phyloP scores from a whole-genome alignment of 2,888 invertebrate species.

The Bombyx huttoni region DNA sequence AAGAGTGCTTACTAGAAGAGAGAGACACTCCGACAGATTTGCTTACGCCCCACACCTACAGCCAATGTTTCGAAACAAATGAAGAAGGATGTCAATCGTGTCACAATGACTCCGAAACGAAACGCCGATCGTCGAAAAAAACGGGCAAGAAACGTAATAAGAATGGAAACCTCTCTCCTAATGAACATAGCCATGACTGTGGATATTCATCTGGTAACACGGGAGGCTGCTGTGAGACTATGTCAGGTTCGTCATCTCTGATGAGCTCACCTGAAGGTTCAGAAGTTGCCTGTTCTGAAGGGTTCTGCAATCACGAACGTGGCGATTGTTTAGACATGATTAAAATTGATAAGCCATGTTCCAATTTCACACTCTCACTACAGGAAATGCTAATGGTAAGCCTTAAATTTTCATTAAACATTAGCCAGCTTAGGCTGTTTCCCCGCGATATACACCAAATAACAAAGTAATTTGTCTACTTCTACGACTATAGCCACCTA shows the following conservation, averaged over 20 bases:
- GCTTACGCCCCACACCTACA: slow-evolving; percentile 45
- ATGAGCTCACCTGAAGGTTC: slow-evolving; percentile 92
- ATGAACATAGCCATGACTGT: slow-evolving; percentile 84
- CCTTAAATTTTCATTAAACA: slow-evolving; percentile 4
- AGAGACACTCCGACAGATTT: slow-evolving; percentile 56
- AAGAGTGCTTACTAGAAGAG: slow-evolving; percentile 56
- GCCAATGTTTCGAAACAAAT: slow-evolving; percentile 36
- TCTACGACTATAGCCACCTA: too few relatives aligned
- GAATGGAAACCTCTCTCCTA: slow-evolving; percentile 74
- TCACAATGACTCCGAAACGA: slow-evolving; percentile 51
- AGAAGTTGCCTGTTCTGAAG: slow-evolving; percentile 90
- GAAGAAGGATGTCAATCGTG: slow-evolving; percentile 55
- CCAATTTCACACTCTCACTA: slow-evolving; percentile 75
- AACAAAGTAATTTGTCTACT: too few relatives aligned
- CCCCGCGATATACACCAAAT: too few relatives aligned
- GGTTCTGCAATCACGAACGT: slow-evolving; percentile 85
- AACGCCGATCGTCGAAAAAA: slow-evolving; percentile 50
- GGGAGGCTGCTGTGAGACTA: slow-evolving; percentile 78
- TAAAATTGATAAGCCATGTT: slow-evolving; percentile 54
- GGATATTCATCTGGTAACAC: slow-evolving; percentile 91
- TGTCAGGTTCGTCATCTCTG: slow-evolving; percentile 81
- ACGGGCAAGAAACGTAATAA: slow-evolving; percentile 46
- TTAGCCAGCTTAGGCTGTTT: too few relatives aligned
- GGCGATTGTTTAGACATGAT: slow-evolving; percentile 56
- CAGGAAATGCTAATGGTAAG: slow-evolving; percentile 86